Percentiles rank a stretch among this genome's conserved stretches.
These are phyloP conservation scores for Microtus richardsoni DNA, from an alignment of 2,113 vertebrate genomes.

Conservation along the genomic window DNA sequence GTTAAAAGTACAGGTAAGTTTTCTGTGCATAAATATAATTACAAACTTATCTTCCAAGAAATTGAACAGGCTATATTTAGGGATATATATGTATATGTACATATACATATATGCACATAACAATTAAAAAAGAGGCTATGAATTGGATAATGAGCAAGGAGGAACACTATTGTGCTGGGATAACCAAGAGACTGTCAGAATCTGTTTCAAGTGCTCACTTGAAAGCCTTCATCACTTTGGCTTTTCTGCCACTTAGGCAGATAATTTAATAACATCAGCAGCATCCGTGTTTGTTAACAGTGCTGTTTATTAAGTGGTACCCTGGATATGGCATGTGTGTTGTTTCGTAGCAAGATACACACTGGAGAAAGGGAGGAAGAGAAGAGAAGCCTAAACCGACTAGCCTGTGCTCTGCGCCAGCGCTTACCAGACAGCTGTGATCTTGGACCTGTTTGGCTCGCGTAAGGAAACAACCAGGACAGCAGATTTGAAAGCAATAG, in stretches of 20 bases:
- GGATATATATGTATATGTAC: too few species aligned
- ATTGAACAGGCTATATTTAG: neutral
- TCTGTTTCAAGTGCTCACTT: slow-evolving; percentile 3
- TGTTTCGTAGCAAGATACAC: neutral
- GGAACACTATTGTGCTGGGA: neutral
- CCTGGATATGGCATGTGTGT: neutral
- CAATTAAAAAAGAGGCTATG: neutral
- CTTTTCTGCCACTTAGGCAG: slow-evolving; percentile 33
- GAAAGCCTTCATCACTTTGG: neutral
- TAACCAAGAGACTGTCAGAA: neutral
- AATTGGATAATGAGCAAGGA: neutral
- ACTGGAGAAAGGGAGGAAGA: neutral
- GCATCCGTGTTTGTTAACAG: neutral
- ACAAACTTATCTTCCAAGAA: neutral
- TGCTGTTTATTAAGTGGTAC: neutral
- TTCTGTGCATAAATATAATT: too few species aligned
- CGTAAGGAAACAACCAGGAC: neutral
- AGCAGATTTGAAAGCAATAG: neutral
- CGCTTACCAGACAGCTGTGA: neutral
- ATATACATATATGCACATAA: neutral
- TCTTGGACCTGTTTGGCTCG: neutral
- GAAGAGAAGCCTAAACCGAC: neutral
- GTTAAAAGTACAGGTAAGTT: too few species aligned
- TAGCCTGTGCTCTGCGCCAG: neutral
- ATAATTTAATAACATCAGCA: slow-evolving; percentile 2